phyloP scores from a whole-genome alignment of 2,797 vertebrate species.

The Rhinogobio ventralis region DNA sequence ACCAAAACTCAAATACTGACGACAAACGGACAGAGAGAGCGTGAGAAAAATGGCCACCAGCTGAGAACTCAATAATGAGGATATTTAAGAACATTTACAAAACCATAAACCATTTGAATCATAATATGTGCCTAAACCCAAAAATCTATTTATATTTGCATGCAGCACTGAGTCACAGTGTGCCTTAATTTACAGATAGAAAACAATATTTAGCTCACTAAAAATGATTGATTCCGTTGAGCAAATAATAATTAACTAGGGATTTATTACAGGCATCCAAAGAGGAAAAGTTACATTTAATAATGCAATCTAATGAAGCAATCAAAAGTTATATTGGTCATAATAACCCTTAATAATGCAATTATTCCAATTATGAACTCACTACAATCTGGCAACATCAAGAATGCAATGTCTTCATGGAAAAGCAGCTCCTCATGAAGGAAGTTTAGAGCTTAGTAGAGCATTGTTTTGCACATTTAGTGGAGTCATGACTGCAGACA shows the following conservation, averaged over 20 bases:
- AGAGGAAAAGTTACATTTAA: slow-evolving; percentile 69
- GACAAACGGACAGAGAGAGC: slow-evolving; percentile 42
- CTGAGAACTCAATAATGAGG: slow-evolving; percentile 44
- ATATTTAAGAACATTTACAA: slow-evolving; percentile 45
- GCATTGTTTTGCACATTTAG: slow-evolving; percentile 38
- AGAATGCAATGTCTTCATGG: slow-evolving; percentile 53
- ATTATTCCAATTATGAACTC: slow-evolving; percentile 57
- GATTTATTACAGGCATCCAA: slow-evolving; percentile 57
- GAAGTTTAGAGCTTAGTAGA: slow-evolving; percentile 21
- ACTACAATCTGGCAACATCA: slow-evolving; percentile 65
- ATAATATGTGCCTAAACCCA: slow-evolving; percentile 26
- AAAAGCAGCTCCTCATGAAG: slow-evolving; percentile 47
- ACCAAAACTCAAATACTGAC: slow-evolving; percentile 3
- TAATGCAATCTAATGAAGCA: slow-evolving; percentile 59
- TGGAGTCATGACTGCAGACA: slow-evolving; percentile 47
- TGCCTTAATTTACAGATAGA: slow-evolving; percentile 42
- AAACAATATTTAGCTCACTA: slow-evolving; percentile 62
- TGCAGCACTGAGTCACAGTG: slow-evolving; percentile 29
- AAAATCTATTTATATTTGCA: slow-evolving; percentile 42
- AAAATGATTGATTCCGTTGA: slow-evolving; percentile 74
- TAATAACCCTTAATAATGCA: not conserved
- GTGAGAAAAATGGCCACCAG: slow-evolving; percentile 61
- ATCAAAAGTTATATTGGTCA: slow-evolving; percentile 56
- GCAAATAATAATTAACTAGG: slow-evolving; percentile 67
- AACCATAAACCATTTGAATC: slow-evolving; percentile 37